Conservation (phyloP, 1,140 invertebrate genomes). For the Riptortus pedestris region DNA sequence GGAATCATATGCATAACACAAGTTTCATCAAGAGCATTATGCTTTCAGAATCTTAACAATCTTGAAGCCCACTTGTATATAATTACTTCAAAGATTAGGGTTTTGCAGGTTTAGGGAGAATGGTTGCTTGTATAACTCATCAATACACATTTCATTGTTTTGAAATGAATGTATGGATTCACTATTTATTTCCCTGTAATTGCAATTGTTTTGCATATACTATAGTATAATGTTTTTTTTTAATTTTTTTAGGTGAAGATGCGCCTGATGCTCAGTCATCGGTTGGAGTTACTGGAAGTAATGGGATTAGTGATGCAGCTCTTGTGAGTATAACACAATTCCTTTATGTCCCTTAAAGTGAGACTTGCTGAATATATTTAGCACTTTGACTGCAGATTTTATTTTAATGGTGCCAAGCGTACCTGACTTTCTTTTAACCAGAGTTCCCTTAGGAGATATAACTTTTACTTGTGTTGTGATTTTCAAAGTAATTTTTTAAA, state of each 20-base stretch:
- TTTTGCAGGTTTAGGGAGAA: no score
- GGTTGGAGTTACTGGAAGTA: slow-evolving; percentile 21
- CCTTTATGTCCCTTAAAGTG: background rate
- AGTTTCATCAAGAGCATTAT: no score
- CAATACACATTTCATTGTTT: no score
- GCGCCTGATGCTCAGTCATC: background rate
- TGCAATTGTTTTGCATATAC: no score
- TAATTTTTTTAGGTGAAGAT: background rate
- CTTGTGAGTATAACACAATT: slow-evolving; percentile 18
- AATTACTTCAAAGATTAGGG: no score
- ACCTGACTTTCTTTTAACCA: background rate
- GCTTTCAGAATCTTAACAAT: no score
- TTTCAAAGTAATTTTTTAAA: background rate
- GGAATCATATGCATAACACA: no score
- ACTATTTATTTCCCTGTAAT: no score
- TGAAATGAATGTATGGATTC: no score
- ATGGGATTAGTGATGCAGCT: slow-evolving; percentile 23
- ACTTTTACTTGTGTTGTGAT: background rate
- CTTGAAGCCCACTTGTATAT: no score
- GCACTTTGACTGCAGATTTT: background rate
- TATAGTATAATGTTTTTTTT: no score
- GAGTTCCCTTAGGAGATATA: background rate
- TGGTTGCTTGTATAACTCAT: no score
- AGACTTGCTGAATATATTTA: background rate
- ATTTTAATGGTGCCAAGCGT: background rate